Evolutionary conservation across 1,140 invertebrate genomes (phyloP), one percentile per base, ranked within the genome.

Genomic region (Parasteatoda tepidariorum): DNA sequence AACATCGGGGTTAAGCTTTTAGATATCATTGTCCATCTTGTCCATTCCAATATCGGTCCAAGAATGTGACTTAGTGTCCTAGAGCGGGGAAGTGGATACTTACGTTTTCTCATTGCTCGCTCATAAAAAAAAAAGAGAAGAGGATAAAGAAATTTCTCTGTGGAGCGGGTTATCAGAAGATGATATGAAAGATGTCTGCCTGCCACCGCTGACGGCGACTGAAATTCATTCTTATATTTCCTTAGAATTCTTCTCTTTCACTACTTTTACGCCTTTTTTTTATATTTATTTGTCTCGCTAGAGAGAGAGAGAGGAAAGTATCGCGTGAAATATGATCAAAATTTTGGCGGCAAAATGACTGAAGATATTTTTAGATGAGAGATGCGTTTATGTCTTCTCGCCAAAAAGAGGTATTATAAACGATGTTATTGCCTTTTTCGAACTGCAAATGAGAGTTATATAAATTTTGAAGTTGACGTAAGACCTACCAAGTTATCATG

Each of bases 1-100:
- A 41, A 75, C 31, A 62, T 75, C 41, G 73, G 73, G 73, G 55
- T 75, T 75, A 75, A 75, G 73, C 59, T 62, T 30, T 26, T 15
- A 62, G 73, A 62, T 75, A 75, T 75, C 73, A 75, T 75, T 75
- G 73, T 62, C 59, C 73, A 62, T 61, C 73, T 62, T 75, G 73
- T 75, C 73, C 73, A 38, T 41, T 62, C 31, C 54, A 75, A 75
- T 75, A 75, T 75, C 73, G n/a, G 22, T n/a, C 2, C 13, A 75
- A 34, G 57, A 61, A 75, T 75, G 73, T 41, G 73, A 75, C 33
- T 31, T 61, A 26, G 11, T 75, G 68, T 26, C 57, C 57, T 3
- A 22, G 24, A 59, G n/a, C 13, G 22, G 33, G 57, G 33, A 75
- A 75, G 73, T 62, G 73, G 73, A 75, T 62, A 75, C 73, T 75